These are phyloP conservation scores for Hyperoodon ampullatus DNA, from an alignment of 2,113 vertebrate species.

Conservation along the genomic window DNA sequence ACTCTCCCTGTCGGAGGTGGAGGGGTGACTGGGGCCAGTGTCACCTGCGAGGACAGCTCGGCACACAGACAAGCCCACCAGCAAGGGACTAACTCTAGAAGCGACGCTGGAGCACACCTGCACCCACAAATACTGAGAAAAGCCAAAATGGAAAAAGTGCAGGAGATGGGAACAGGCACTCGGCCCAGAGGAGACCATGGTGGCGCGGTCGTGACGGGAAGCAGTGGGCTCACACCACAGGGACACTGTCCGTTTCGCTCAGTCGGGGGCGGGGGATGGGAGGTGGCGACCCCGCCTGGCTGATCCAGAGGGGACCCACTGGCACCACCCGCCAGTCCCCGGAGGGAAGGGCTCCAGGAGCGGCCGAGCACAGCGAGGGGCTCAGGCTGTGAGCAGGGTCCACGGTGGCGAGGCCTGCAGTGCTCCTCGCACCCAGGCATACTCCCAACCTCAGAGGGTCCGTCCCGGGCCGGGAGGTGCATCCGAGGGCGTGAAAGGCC, in stretches of 20 bases:
- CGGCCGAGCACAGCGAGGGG: neutral
- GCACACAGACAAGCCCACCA: neutral
- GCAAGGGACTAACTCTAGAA: fast-evolving
- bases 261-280: neutral
- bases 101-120: fast-evolving
- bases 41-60: neutral
- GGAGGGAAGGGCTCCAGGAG: neutral
- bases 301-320: too few relatives aligned
- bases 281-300: neutral
- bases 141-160: neutral
- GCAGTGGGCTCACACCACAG: too few relatives aligned
- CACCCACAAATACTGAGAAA: neutral
- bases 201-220: too few relatives aligned
- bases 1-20: neutral
- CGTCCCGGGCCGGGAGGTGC: neutral
- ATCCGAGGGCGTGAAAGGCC: neutral
- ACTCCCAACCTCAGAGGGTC: neutral
- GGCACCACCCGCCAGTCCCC: neutral
- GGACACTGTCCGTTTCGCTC: too few relatives aligned
- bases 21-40: neutral
- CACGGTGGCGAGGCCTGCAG: neutral
- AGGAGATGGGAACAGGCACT: neutral
- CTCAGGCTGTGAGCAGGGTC: neutral
- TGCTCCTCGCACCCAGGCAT: neutral
- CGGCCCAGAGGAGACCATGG: neutral